A percentile compares a stretch with the other conserved stretches of the same genome.
Evolutionary conservation across 2,888 invertebrate species (phyloP).

Genomic region (Neocrepidodera transversa): DNA sequence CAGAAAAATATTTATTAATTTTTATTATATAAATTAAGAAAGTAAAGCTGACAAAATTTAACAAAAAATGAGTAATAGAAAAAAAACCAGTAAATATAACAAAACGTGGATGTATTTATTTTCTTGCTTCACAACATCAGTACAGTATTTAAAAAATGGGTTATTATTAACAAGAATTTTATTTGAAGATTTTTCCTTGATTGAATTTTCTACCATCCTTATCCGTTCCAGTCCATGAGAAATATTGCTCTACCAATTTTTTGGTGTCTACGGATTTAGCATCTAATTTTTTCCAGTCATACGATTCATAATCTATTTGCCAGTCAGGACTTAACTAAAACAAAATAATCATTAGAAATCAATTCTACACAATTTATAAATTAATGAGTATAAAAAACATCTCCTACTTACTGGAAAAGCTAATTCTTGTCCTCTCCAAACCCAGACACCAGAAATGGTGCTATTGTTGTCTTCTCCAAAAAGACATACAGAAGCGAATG

Average conservation of each 20-base stretch:
- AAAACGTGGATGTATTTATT: conserved; percentile 14
- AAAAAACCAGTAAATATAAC: conserved; percentile 12
- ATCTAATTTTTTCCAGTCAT: conserved; percentile 94
- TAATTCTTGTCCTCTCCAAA: conserved; percentile 95
- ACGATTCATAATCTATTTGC: conserved; percentile 97
- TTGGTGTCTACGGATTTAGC: conserved; percentile 81
- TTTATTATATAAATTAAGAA: background rate
- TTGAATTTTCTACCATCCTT: conserved; percentile 91
- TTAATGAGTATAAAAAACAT: background rate
- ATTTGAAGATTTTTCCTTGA: conserved; percentile 99
- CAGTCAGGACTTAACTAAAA: conserved; percentile 85
- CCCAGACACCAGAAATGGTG: conserved; percentile 95
- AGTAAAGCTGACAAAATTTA: background rate
- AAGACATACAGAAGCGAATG: conserved; percentile 92
- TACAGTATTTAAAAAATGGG: conserved; percentile 6
- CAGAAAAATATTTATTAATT: conserved; percentile 1
- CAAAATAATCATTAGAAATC: no score
- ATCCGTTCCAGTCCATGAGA: conserved; percentile 88
- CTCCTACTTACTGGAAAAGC: conserved; percentile 74
- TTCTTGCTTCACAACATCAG: conserved; percentile 12
- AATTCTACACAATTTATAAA: background rate
- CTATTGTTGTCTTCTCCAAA: conserved; percentile 93
- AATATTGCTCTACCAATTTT: conserved; percentile 85
- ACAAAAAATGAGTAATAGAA: background rate
- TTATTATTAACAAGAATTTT: conserved; percentile 9